Conservation (phyloP, 2,797 vertebrate species). For the Falco naumanni region DNA sequence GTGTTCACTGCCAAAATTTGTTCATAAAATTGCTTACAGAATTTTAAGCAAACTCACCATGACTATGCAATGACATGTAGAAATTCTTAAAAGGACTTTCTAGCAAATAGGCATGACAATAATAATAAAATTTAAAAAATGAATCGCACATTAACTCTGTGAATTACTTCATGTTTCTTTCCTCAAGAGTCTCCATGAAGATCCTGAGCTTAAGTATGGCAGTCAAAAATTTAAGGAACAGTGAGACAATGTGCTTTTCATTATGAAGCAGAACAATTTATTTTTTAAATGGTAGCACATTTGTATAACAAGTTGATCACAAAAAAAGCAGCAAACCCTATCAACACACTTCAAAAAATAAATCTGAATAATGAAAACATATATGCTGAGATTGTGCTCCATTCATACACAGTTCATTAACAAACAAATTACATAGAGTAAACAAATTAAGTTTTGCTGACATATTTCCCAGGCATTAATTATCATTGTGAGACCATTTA, state of each 20-base stretch:
- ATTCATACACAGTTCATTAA: not conserved
- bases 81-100: not conserved
- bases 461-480: not conserved
- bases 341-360: not conserved
- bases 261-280: not conserved
- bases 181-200: not conserved
- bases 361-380: not conserved
- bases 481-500: not conserved
- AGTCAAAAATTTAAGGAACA: not conserved
- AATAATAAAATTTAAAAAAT: not conserved
- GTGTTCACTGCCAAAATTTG: not conserved
- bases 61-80: not conserved
- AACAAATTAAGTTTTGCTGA: conserved; percentile 16
- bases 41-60: not conserved
- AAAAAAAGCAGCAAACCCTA: not conserved
- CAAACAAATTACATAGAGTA: not conserved
- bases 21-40: not conserved
- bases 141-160: not conserved
- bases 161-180: not conserved
- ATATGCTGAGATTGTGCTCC: not conserved
- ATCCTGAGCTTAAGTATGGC: not conserved
- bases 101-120: not conserved
- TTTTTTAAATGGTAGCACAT: not conserved
- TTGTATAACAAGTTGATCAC: not conserved
- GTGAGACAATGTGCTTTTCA: not conserved